A percentile compares a stretch with the other conserved stretches of the same genome.
Evolutionary conservation across 2,113 vertebrate genomes (phyloP).

Genomic region (Nothobranchius kuhntae): DNA sequence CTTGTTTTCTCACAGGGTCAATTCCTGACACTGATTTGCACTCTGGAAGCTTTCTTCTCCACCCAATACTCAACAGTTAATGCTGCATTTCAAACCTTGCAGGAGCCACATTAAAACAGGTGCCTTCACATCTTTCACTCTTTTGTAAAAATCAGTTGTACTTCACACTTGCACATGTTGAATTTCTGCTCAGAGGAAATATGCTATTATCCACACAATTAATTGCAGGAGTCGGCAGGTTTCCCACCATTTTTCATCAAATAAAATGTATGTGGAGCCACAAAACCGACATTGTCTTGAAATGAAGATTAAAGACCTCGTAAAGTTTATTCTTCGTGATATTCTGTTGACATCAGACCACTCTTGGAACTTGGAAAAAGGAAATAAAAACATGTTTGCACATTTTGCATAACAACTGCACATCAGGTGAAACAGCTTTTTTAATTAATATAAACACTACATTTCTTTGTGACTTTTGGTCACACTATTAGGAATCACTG

Average conservation of each 20-base stretch:
- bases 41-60: constrained; percentile 49
- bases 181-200: not conserved
- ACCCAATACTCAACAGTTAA: constrained; percentile 60
- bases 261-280: not conserved
- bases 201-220: too few relatives aligned
- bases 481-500: not conserved
- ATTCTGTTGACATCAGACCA: not conserved
- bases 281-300: too few relatives aligned
- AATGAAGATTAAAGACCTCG: not conserved
- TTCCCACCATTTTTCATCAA: not conserved
- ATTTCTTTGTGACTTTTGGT: not conserved
- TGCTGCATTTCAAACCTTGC: constrained; percentile 54
- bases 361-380: too few relatives aligned
- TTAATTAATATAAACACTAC: not conserved
- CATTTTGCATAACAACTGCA: not conserved
- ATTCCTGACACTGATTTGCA: constrained; percentile 40
- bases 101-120: constrained; percentile 42
- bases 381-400: not conserved
- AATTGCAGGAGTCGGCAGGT: not conserved
- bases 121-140: constrained; percentile 5
- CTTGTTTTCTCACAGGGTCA: constrained; percentile 68
- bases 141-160: not conserved
- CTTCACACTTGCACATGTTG: constrained; percentile 21
- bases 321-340: not conserved
- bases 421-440: too few relatives aligned